Evolutionary conservation across 2,888 invertebrate genomes (phyloP).

Genomic region (Tetragonula carbonaria): DNA sequence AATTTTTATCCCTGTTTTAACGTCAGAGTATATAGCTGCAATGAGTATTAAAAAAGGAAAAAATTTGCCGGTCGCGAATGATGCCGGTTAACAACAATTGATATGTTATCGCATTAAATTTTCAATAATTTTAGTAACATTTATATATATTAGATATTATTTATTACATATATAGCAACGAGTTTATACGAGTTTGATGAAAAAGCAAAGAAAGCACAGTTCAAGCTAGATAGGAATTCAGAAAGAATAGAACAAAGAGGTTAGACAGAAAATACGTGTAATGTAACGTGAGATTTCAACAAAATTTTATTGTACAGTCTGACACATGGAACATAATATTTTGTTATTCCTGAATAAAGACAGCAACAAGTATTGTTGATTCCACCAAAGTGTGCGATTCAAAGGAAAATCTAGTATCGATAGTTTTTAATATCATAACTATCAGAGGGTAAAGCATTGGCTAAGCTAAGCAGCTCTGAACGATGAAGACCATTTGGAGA

Average conservation of each 20-base stretch:
- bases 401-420: slow-evolving; percentile 47
- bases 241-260: background rate
- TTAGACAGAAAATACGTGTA: no score
- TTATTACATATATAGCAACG: background rate
- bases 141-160: no score
- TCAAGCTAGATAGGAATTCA: background rate
- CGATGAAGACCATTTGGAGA: slow-evolving; percentile 18
- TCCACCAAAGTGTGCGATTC: slow-evolving; percentile 6
- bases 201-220: no score
- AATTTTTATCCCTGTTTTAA: no score
- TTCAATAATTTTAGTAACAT: background rate
- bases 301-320: slow-evolving; percentile 38
- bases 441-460: slow-evolving; percentile 68
- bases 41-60: no score
- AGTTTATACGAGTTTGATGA: background rate
- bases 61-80: no score
- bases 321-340: slow-evolving; percentile 26
- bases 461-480: slow-evolving; percentile 44
- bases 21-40: no score
- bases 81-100: no score
- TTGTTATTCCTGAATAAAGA: slow-evolving; percentile 10
- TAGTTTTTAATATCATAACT: slow-evolving; percentile 73
- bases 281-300: background rate
- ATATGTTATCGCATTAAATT: no score
- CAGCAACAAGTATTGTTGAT: slow-evolving; percentile 19